Evolutionary conservation across 2,888 invertebrate species (phyloP), one percentile per base, ranked within the genome.

Genomic region (Euplagia quadripunctaria): DNA sequence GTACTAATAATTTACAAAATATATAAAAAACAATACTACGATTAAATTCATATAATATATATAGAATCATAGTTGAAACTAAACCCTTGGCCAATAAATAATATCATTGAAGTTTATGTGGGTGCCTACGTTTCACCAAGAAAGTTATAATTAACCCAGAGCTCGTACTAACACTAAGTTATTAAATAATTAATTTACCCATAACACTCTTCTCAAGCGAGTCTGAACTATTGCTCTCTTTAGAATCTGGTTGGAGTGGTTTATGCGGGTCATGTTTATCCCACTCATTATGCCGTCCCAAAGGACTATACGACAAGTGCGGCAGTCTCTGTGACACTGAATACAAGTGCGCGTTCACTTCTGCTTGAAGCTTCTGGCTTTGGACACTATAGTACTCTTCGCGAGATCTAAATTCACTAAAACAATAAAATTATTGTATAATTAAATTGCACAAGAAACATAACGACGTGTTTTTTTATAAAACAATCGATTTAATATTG

Each of bases 261-360:
- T 96, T 95, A 80, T 96, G 96, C 0, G 92, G 87, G 63, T 96
- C 96, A 88, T 95, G 95, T 82, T 96, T 96, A 74, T 96, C 96
- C 96, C 96, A 96, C 68, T 96, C 96, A 82, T 90, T 94, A 83
- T 96, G 96, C 0, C 96, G 90, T 4, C 96, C 96, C 12, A 96
- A 73, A 0, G 96, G 96, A 81, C 96, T 96, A 79, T 95, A 96
- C 0, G 96, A 94, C 4, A 96, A 86, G 78, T 96, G 96, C 0
- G 96, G 96, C 63, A 97, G 89, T 46, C 97, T 91, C 86, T 97
- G 97, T 0, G 97, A 96, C 14, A 97, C 97, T 0, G 97, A 96
- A 83, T 97, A 97, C 41, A 97, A 83, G 78, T 96, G 96, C 0
- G 96, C 96, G 68, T 95, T 96, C 68, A 96, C 96, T 76, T 96